Conservation (phyloP, 2,888 invertebrate species). For the Bibio marci region DNA sequence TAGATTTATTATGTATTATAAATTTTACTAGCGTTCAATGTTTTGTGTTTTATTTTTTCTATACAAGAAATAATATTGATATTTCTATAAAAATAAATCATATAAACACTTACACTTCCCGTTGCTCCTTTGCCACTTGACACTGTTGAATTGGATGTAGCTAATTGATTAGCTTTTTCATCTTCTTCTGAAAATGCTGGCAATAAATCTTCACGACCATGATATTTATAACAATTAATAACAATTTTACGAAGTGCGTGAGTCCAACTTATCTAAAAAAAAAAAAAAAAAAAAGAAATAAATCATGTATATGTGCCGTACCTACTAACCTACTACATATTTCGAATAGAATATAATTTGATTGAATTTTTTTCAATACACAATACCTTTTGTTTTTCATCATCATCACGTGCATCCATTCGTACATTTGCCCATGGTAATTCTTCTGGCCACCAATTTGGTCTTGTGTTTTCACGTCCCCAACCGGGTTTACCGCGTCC, state of each 20-base stretch:
- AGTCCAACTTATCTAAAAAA: constrained; percentile 88
- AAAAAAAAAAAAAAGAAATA: not conserved
- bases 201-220: constrained; percentile 85
- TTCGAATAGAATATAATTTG: not conserved
- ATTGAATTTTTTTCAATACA: not conserved
- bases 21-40: no score
- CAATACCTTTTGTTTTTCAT: constrained; percentile 95
- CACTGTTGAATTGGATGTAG: constrained; percentile 34
- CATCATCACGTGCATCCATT: constrained; percentile 91
- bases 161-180: constrained; percentile 50
- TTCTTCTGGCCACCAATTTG: constrained; percentile 97
- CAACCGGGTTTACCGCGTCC: constrained; percentile 91
- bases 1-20: no score
- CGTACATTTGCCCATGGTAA: constrained; percentile 96
- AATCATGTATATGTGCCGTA: not conserved
- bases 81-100: no score
- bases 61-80: no score
- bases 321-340: not conserved
- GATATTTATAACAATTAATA: constrained; percentile 95
- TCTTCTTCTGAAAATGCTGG: constrained; percentile 89
- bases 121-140: constrained; percentile 16
- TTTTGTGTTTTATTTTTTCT: no score
- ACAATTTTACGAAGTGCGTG: constrained; percentile 92
- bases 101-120: no score
- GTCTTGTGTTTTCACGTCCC: constrained; percentile 90